Evolutionary conservation across 2,113 vertebrate species (phyloP).

Genomic region (Passerina amoena): DNA sequence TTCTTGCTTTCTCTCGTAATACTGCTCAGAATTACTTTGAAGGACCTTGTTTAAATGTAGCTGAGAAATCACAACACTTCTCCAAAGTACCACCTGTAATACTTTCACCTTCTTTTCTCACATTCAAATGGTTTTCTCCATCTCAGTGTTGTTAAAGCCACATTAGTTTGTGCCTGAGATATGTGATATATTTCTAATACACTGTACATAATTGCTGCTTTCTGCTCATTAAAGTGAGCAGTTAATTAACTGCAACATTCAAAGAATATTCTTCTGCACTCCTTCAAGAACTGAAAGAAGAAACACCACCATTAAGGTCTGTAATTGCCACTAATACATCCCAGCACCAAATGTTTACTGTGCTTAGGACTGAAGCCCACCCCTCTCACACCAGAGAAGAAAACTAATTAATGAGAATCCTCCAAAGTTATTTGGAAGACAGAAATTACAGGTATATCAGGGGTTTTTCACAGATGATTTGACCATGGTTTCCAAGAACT

Average conservation of each 20-base stretch:
- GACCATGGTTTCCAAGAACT: background rate
- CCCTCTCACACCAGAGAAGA: background rate
- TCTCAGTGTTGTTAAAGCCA: background rate
- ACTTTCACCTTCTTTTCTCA: background rate
- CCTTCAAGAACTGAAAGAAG: background rate
- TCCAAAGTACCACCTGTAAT: background rate
- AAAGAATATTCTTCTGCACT: background rate
- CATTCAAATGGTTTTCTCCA: background rate
- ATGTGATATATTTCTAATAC: background rate
- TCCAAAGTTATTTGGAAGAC: background rate
- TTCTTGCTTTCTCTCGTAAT: background rate
- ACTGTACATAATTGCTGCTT: background rate
- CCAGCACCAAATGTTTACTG: background rate
- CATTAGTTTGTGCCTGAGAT: background rate
- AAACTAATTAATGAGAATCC: background rate
- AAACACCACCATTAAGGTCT: background rate
- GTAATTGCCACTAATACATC: background rate
- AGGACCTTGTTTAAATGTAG: background rate
- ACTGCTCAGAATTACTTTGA: background rate
- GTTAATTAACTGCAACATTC: background rate
- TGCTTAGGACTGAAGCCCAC: background rate
- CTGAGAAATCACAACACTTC: background rate
- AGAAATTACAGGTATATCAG: background rate
- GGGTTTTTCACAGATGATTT: background rate
- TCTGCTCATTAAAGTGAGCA: background rate